Evolutionary conservation across 2,888 invertebrate genomes (phyloP).

Genomic region (Leptopilina myrica): DNA sequence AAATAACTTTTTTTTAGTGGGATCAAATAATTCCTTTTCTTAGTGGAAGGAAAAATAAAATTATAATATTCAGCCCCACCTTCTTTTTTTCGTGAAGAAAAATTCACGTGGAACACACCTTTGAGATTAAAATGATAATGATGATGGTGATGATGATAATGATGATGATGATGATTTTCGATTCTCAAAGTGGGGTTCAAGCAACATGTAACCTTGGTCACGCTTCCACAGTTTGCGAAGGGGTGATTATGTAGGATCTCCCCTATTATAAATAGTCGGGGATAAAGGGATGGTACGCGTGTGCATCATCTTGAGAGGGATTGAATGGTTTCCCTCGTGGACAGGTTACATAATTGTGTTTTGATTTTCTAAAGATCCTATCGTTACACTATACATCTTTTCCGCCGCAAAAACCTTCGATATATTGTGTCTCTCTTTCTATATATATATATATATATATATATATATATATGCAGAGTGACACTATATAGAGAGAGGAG

Average conservation of each 20-base stretch:
- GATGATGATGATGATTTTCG: neutral
- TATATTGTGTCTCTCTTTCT: neutral
- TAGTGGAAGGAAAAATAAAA: too few relatives aligned
- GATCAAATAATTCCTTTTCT: too few relatives aligned
- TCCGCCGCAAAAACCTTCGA: neutral
- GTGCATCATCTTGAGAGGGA: constrained; percentile 12
- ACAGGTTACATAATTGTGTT: constrained; percentile 17
- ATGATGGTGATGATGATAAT: too few relatives aligned
- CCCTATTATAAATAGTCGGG: constrained; percentile 9
- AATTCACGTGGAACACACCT: neutral
- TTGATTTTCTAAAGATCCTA: constrained; percentile 12
- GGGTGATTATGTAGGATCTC: constrained; percentile 11
- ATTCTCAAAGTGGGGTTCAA: neutral
- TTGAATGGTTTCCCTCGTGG: constrained; percentile 20
- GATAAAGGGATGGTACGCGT: constrained; percentile 6
- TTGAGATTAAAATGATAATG: neutral
- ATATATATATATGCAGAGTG: constrained; percentile 41
- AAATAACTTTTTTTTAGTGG: too few relatives aligned
- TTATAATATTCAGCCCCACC: too few relatives aligned
- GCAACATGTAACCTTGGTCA: constrained; percentile 15
- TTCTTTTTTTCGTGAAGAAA: too few relatives aligned
- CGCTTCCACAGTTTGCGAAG: constrained; percentile 7
- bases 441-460: neutral
- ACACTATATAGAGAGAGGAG: constrained; percentile 28
- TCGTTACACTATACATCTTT: neutral